Evolutionary conservation across 2,888 invertebrate genomes (phyloP), one percentile per base, ranked within the genome.

Genomic region (Noctua pronuba): DNA sequence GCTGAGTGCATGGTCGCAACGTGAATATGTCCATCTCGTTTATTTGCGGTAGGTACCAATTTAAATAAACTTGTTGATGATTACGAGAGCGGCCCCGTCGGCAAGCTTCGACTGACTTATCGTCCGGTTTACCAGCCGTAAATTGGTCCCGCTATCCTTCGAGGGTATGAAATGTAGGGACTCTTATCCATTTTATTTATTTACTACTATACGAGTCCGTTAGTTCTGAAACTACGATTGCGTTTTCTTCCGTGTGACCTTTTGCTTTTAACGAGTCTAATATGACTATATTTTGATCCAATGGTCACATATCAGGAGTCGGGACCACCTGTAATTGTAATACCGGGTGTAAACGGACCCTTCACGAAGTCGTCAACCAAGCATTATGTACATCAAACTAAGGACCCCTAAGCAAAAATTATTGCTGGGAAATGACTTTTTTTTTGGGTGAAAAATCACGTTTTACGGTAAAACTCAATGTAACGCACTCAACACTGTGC

Each of bases 11-110:
- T 81, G 86, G 83, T 75, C 87, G 73, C 87, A 76, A 83, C 84
- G 88, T 86, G 87, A 88, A 85, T 87, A 83, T 87, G 90, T 89
- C 88, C 86, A 84, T 85, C 79, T 89, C 85, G 89, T 92, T 92
- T 92, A 91, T 93, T 92, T 92, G 92, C 91, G 88, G 90, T 90
- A 90, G 89, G 90, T 89, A 90, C 87, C 92, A 93, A 93, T 93
- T 93, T 93, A 92, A 92, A 92, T 93, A 92, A 90, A 91, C 91
- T 91, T 91, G 91, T 90, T 91, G 92, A 91, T 90, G 92, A 92
- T 92, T 90, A 91, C 89, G 88, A 89, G 84, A 86, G 88, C 82
- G 86, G 80, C 77, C 78, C 87, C 89, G 88, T 82, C 88, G 88
- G 87, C 88, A 87, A 87, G 89, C 86, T 85, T 88, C 83, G 82